Percentiles rank a stretch among this genome's conserved stretches.
phyloP scores from a whole-genome alignment of 2,797 vertebrate species.

The Sebastes diploproa region DNA sequence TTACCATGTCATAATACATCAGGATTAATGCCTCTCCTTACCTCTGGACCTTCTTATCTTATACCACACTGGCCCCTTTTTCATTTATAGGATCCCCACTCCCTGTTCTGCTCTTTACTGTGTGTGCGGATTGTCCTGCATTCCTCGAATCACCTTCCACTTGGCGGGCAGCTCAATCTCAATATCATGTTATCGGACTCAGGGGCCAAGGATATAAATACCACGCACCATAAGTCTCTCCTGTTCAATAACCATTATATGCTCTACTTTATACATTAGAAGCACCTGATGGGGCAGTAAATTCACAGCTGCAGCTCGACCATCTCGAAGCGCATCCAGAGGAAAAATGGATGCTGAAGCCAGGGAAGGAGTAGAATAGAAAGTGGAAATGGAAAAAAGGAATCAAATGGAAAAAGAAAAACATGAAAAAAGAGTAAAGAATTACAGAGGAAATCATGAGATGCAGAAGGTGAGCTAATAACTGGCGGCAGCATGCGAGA shows the following conservation, averaged over 20 bases:
- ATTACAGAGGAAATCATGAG: slow-evolving; percentile 4
- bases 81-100: slow-evolving; percentile 64
- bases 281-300: slow-evolving; percentile 84
- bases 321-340: slow-evolving; percentile 62
- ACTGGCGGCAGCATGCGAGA: slow-evolving; percentile 8
- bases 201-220: slow-evolving; percentile 81
- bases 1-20: slow-evolving; percentile 72
- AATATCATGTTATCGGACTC: slow-evolving; percentile 82
- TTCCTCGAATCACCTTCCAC: slow-evolving; percentile 68
- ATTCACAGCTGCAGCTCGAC: slow-evolving; percentile 77
- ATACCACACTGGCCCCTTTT: slow-evolving; percentile 47
- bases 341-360: slow-evolving; percentile 51
- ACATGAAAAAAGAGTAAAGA: slow-evolving; percentile 1
- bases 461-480: slow-evolving; percentile 12
- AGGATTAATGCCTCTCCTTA: slow-evolving; percentile 68
- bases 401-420: neutral
- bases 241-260: slow-evolving; percentile 86
- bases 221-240: slow-evolving; percentile 81
- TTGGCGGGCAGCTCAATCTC: slow-evolving; percentile 78
- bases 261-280: slow-evolving; percentile 83
- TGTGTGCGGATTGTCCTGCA: slow-evolving; percentile 59
- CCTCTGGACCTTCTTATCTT: slow-evolving; percentile 67
- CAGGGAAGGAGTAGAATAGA: slow-evolving; percentile 43
- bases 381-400: slow-evolving; percentile 23
- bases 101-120: slow-evolving; percentile 41